Conservation (phyloP, 2,888 invertebrate species). For the Gisinianus flammeolus region DNA sequence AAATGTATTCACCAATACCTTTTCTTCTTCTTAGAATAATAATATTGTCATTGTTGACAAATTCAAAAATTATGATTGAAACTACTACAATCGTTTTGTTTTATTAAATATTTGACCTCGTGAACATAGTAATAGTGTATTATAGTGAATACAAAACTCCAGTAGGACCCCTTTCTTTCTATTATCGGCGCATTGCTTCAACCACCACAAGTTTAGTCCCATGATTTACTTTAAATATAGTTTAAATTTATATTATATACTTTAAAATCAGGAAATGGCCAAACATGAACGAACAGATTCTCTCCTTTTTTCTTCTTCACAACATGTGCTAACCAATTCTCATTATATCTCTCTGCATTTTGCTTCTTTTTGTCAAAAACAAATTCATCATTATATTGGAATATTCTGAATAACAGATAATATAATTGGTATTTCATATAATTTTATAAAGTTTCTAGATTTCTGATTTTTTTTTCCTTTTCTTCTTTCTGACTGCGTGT, state of each 20-base stretch:
- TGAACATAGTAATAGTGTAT: background rate
- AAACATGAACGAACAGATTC: background rate
- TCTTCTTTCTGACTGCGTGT: background rate
- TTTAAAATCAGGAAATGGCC: conserved; percentile 22
- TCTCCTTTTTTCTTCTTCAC: conserved; percentile 8
- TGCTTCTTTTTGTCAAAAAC: conserved; percentile 2
- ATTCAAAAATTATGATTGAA: conserved; percentile 3
- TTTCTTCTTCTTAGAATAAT: background rate
- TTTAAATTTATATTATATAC: background rate
- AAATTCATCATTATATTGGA: conserved; percentile 4
- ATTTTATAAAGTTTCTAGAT: background rate
- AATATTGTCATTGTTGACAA: conserved; percentile 1
- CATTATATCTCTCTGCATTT: conserved; percentile 42
- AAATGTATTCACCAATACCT: no score
- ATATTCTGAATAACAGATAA: no score
- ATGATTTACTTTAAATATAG: conserved; percentile 7
- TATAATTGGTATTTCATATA: no score
- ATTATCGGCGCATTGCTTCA: background rate
- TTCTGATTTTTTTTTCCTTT: background rate
- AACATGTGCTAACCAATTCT: conserved; percentile 40
- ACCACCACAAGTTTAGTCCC: conserved; percentile 14
- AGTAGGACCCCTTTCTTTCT: conserved; percentile 18
- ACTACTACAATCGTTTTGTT: background rate
- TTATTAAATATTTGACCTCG: background rate
- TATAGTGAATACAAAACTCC: conserved; percentile 13